Evolutionary conservation across 2,797 vertebrate genomes (phyloP), one percentile per base, ranked within the genome.

Genomic region (Sebastes nivosus): DNA sequence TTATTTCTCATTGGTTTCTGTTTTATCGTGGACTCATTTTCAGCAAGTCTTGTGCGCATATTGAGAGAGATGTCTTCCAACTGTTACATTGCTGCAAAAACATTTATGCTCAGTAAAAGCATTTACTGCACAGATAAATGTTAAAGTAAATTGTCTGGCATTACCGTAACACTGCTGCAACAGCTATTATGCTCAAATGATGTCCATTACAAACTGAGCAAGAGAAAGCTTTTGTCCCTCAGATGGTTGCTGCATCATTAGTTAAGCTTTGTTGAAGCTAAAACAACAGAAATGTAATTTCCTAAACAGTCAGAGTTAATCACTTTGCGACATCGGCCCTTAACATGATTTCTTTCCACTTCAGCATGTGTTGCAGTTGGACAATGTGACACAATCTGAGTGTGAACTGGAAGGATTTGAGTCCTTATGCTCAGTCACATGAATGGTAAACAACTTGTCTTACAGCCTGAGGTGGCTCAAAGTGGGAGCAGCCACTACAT

Each of bases 361-460:
- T 58, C 20, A 27, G 67, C 38, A 8, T 67, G 25, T 20, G 11
- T 7, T 22, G n/a, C 60, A 60, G 61, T 57, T 6, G 4, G 38
- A 52, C 27, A 29, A 34, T 50, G 58, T 75, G 87, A 69, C 54
- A 32, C 63, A 42, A 20, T 67, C 54, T 68, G 68, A 36, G n/a
- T 55, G 70, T 64, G 38, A 52, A 29, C 25, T 10, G 5, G 77
- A 13, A 32, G 68, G 63, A 65, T 79, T 29, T 20, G 50, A 32
- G 59, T 65, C 61, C 29, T 65, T 10, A n/a, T 6, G 18, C 64
- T 82, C 72, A n/a, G 60, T 78, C 71, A 82, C 74, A 52, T 67
- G 64, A 72, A 54, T 32, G 59, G 59, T 79, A 77, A 88, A 81
- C 74, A 78, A 34, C 72, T 38, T 16, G 61, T 75, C 71, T 50